These are phyloP conservation scores for Lucilia sericata DNA, from an alignment of 1,140 invertebrate species.

Conservation along the genomic window DNA sequence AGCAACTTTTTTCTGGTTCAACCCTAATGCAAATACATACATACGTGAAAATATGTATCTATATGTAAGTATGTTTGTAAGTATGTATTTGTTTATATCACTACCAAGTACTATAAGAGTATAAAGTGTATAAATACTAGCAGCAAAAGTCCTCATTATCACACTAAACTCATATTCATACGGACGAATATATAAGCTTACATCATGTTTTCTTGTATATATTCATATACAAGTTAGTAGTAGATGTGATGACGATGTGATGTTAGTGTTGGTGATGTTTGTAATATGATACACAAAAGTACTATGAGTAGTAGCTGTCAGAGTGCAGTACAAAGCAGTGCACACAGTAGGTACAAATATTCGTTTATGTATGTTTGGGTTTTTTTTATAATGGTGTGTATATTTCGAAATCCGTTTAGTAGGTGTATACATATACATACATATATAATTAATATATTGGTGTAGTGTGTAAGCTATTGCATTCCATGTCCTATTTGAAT, in stretches of 20 bases:
- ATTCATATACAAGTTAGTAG: too few relatives aligned
- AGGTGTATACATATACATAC: not conserved
- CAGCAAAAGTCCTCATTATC: slow-evolving; percentile 36
- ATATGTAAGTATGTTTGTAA: too few relatives aligned
- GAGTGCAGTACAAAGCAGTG: not conserved
- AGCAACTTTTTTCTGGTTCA: too few relatives aligned
- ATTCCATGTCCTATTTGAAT: not conserved
- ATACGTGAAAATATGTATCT: too few relatives aligned
- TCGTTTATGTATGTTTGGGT: not conserved
- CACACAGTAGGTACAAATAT: not conserved
- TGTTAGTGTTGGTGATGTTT: not conserved
- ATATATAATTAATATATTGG: not conserved
- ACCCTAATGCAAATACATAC: too few relatives aligned
- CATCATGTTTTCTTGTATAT: not conserved
- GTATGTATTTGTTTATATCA: not conserved
- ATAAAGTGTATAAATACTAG: slow-evolving; percentile 24
- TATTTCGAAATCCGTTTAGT: not conserved
- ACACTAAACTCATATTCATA: slow-evolving; percentile 11
- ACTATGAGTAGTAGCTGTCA: slow-evolving; percentile 9
- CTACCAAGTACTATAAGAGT: slow-evolving; percentile 11
- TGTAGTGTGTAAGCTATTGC: too few relatives aligned
- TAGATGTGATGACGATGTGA: not conserved
- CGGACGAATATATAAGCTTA: not conserved
- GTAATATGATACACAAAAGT: not conserved
- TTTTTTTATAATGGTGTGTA: not conserved